phyloP scores from a whole-genome alignment of 2,113 vertebrate genomes.

The Regulus satrapa region DNA sequence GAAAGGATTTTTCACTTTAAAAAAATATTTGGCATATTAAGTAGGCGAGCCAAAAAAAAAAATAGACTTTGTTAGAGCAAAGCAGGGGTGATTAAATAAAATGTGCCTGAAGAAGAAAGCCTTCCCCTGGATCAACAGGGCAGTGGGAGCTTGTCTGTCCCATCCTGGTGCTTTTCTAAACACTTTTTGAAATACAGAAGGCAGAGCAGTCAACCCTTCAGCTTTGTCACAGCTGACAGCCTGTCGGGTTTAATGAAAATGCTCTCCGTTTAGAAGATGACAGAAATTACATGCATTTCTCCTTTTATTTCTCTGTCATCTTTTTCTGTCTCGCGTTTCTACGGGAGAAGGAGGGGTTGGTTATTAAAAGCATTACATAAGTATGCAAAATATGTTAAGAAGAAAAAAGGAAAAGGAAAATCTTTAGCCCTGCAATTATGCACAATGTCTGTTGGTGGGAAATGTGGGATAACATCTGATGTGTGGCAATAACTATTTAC shows the following conservation, averaged over 20 bases:
- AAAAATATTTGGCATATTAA: conserved; percentile 67
- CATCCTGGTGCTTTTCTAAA: neutral
- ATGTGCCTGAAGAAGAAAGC: conserved; percentile 62
- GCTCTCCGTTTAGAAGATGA: conserved; percentile 37
- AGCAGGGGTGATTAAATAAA: conserved; percentile 74
- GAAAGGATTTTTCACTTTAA: neutral
- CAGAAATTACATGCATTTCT: conserved; percentile 34
- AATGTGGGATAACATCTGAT: conserved; percentile 18
- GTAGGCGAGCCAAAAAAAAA: conserved; percentile 65
- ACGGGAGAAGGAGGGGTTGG: neutral
- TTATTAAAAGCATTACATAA: conserved; percentile 58
- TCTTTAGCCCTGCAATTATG: conserved; percentile 23
- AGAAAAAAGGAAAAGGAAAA: conserved; percentile 15
- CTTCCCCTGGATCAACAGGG: conserved; percentile 32
- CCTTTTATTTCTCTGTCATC: conserved; percentile 52
- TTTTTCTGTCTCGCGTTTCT: neutral
- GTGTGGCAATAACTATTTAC: conserved; percentile 37
- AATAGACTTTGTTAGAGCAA: conserved; percentile 69
- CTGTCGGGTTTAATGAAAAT: conserved; percentile 66
- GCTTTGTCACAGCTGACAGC: conserved; percentile 66
- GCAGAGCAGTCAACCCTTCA: conserved; percentile 12
- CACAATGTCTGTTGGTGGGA: neutral
- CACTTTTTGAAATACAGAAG: neutral
- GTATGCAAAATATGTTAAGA: conserved; percentile 47
- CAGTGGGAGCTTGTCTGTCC: neutral